A percentile compares a stretch with the other conserved stretches of the same genome.
Conservation (phyloP, 2,797 vertebrate genomes). For the Alauda arvensis region DNA sequence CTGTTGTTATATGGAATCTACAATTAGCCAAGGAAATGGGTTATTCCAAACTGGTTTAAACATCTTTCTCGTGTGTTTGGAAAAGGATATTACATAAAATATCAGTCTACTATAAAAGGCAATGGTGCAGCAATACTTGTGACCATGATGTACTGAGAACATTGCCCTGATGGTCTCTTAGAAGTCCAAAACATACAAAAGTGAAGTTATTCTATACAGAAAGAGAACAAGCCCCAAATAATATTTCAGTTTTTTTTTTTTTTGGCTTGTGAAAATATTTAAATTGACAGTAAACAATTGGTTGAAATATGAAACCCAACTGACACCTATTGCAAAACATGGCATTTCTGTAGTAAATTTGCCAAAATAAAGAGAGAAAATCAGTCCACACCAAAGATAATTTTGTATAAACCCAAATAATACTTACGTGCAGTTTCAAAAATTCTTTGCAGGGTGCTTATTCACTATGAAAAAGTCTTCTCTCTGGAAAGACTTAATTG, state of each 20-base stretch:
- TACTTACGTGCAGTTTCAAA: neutral
- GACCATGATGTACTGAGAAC: neutral
- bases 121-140: neutral
- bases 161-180: neutral
- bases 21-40: conserved; percentile 56
- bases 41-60: conserved; percentile 40
- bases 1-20: conserved; percentile 21
- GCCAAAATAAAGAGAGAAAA: neutral
- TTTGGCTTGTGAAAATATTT: neutral
- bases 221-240: neutral
- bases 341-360: neutral
- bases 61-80: conserved; percentile 24
- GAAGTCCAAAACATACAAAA: neutral
- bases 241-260: neutral
- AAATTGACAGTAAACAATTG: neutral
- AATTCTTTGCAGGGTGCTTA: neutral
- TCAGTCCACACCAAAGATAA: neutral
- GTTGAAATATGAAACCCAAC: neutral
- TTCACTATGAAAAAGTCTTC: neutral
- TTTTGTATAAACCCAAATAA: neutral
- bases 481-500: neutral
- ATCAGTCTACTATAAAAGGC: neutral
- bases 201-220: neutral
- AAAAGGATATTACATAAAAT: conserved; percentile 12
- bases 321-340: neutral